Evolutionary conservation across 1,140 invertebrate genomes (phyloP), one percentile per base, ranked within the genome.

Genomic region (Nephotettix cincticeps): DNA sequence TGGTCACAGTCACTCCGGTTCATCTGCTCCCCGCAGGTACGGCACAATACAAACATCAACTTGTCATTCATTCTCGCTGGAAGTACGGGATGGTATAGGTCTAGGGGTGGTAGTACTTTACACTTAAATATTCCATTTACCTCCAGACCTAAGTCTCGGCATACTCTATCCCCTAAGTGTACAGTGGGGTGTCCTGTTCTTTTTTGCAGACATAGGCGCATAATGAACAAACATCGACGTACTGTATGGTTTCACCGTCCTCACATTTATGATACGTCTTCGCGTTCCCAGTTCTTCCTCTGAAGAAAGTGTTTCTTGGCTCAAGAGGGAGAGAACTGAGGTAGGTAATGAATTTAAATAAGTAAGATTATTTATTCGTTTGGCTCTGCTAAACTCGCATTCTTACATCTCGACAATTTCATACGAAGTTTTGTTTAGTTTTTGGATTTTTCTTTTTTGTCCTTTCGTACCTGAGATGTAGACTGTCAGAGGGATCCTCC

Each of bases 241-340:
- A 82, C 70, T 73, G 72, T 32, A 81, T 81, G 75, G 76, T 76
- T 74, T 82, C 79, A 63, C 66, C 69, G 1, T 36, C 63, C 27
- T 69, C 47, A 17, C 54, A 63, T 72, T 78, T 75, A 65, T 78
- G 75, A 54, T 77, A 76, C 9, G 73, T 4, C 23, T 43, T 58
- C 1, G 23, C 3, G n/a, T 51, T 69, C 9, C 30, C 45, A 2
- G 67, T 69, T 13, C 67, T 11, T 0, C 67, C 67, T 13, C 67
- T 27, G 45, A 54, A 54, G 17, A 69, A 69, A 0, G 45, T 14
- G 0, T 69, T 47, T 1, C 27, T 25, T 11, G 47, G 45, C 1
- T 54, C 32, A 13, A 69, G 19, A 4, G 67, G 67, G 1, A 65
- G 17, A 1, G 28, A 11, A 65, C 36, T 32, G 14, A 32, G 27